Percentiles rank a stretch among this genome's conserved stretches.
Evolutionary conservation across 2,113 vertebrate species (phyloP).

Genomic region (Rhinichthys klamathensis): DNA sequence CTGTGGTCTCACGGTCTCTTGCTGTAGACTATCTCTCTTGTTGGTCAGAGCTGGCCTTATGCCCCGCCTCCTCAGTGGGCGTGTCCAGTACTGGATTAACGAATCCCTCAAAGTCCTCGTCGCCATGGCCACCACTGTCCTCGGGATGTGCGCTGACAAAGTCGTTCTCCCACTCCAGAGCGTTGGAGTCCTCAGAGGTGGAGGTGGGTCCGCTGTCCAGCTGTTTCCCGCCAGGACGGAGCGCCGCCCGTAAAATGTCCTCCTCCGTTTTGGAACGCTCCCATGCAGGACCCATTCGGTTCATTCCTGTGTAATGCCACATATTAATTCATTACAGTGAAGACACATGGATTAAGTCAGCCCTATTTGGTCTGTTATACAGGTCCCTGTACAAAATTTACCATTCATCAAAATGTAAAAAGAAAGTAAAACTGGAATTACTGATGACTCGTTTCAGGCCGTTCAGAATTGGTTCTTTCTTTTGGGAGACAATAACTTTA

Average conservation of each 20-base stretch:
- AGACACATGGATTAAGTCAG: neutral
- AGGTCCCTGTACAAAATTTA: neutral
- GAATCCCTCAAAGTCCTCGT: conserved; percentile 89
- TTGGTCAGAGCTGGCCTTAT: conserved; percentile 18
- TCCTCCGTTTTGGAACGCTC: conserved; percentile 95
- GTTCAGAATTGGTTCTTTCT: no score
- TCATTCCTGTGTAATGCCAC: conserved; percentile 81
- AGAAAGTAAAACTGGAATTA: no score
- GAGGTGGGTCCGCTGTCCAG: conserved; percentile 84
- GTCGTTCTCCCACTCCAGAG: conserved; percentile 97
- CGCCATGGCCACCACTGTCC: conserved; percentile 82
- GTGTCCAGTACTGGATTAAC: conserved; percentile 91
- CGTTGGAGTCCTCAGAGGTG: conserved; percentile 90
- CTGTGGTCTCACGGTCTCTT: neutral
- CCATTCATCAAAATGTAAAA: no score
- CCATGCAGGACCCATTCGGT: conserved; percentile 83
- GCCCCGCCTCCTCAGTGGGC: conserved; percentile 67
- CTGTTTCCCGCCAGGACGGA: conserved; percentile 76
- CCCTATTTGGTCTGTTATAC: neutral
- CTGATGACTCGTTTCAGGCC: no score
- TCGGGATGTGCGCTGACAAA: conserved; percentile 89
- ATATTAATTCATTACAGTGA: neutral
- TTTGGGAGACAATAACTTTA: no score
- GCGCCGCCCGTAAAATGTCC: conserved; percentile 91
- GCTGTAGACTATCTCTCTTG: conserved; percentile 54